phyloP scores from a whole-genome alignment of 1,140 invertebrate species.

The Acromyrmex heyeri region DNA sequence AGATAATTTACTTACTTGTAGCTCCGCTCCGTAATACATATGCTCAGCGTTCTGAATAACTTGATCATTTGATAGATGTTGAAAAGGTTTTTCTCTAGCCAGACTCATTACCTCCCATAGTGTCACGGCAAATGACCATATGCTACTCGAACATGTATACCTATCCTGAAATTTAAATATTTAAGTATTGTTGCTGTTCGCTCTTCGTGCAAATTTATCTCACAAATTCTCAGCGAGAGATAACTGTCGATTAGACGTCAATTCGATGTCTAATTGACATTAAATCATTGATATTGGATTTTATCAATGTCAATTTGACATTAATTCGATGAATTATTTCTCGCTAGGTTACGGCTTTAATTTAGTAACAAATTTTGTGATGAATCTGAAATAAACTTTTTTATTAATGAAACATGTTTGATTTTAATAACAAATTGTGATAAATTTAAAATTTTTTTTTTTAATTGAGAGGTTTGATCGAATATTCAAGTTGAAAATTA shows the following conservation, averaged over 20 bases:
- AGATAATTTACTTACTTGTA: conserved; percentile 85
- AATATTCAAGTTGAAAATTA: not conserved
- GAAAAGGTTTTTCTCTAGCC: conserved; percentile 91
- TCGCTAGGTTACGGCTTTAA: not conserved
- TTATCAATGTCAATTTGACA: no score
- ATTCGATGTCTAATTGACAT: no score
- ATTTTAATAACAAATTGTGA: conserved; percentile 1
- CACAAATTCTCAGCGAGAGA: no score
- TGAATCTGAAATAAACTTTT: not conserved
- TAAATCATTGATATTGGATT: no score
- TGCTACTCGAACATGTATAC: conserved; percentile 89
- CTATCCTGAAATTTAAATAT: conserved; percentile 87
- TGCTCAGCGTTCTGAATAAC: conserved; percentile 92
- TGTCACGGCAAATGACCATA: conserved; percentile 91
- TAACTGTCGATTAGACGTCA: no score
- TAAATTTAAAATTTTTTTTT: not conserved
- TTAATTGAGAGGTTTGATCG: not conserved
- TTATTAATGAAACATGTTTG: not conserved
- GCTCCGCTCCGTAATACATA: conserved; percentile 90
- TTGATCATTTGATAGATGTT: conserved; percentile 91
- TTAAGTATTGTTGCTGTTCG: not conserved
- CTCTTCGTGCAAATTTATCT: not conserved
- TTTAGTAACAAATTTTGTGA: not conserved
- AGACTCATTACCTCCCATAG: conserved; percentile 93
- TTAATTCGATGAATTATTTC: no score